A percentile compares a stretch with the other conserved stretches of the same genome.
These are phyloP conservation scores for Macaria notata DNA, from an alignment of 2,888 invertebrate genomes.

Conservation along the genomic window DNA sequence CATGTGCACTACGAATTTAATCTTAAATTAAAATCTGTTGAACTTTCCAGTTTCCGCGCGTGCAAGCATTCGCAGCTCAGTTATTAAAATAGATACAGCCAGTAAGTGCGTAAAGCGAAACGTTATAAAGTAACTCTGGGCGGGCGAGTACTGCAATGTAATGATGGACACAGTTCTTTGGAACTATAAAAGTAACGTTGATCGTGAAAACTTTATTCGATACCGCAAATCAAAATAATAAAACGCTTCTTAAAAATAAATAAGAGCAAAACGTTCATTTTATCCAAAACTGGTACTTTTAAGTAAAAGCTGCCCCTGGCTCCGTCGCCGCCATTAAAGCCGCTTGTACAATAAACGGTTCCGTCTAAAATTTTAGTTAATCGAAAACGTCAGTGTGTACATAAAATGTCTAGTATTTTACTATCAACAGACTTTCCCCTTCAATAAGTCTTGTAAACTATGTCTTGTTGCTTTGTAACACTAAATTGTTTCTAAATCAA, in stretches of 20 bases:
- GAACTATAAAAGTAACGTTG: too few species aligned
- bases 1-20: conserved; percentile 23
- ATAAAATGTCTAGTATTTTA: background rate
- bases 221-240: conserved; percentile 11
- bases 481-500: too few species aligned
- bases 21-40: conserved; percentile 31
- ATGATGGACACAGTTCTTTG: too few species aligned
- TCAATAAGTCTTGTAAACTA: too few species aligned
- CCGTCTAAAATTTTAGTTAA: conserved; percentile 5
- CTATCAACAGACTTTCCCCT: too few species aligned
- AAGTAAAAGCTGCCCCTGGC: conserved; percentile 7
- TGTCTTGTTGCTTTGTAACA: too few species aligned
- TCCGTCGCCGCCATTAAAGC: background rate
- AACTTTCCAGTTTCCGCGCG: conserved; percentile 14
- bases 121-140: too few species aligned
- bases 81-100: too few species aligned
- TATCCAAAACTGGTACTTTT: conserved; percentile 10
- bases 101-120: too few species aligned
- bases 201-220: background rate
- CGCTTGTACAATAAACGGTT: conserved; percentile 2
- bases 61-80: background rate
- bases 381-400: background rate
- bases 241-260: conserved; percentile 14
- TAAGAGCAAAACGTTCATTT: conserved; percentile 15
- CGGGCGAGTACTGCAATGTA: too few species aligned